These are phyloP conservation scores for Pelobates fuscus DNA, from an alignment of 2,113 vertebrate species.

Conservation along the genomic window DNA sequence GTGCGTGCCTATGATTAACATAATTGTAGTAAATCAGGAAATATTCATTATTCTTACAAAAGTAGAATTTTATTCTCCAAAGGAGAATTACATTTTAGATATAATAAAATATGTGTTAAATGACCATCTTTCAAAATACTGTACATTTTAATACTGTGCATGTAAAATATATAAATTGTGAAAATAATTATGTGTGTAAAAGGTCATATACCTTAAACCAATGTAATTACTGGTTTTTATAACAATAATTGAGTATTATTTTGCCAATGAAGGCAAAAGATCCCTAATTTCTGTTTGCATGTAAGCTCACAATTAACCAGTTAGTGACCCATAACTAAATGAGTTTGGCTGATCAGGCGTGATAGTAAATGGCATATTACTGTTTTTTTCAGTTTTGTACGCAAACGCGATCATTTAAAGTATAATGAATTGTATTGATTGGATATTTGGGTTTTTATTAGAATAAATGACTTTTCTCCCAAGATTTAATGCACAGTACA, in stretches of 20 bases:
- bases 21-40: neutral
- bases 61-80: no score
- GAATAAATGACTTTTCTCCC: slow-evolving; percentile 37
- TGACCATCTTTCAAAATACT: neutral
- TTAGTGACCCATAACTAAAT: slow-evolving; percentile 29
- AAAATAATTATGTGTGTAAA: slow-evolving; percentile 1
- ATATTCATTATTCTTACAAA: no score
- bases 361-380: slow-evolving; percentile 22
- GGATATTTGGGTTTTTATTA: slow-evolving; percentile 35
- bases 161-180: no score
- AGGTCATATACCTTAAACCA: slow-evolving; percentile 10
- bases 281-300: slow-evolving; percentile 31
- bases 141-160: slow-evolving; percentile 8
- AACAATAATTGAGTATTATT: slow-evolving; percentile 3
- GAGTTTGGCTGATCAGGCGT: slow-evolving; percentile 11
- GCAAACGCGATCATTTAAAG: slow-evolving; percentile 37
- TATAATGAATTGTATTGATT: slow-evolving; percentile 47
- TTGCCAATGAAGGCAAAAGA: slow-evolving; percentile 27
- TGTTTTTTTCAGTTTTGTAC: slow-evolving; percentile 30
- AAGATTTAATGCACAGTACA: neutral
- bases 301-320: slow-evolving; percentile 37
- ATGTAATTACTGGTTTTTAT: slow-evolving; percentile 40
- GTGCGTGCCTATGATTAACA: no score
- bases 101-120: no score
- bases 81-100: no score